Evolutionary conservation across 2,797 vertebrate species (phyloP), one percentile per base, ranked within the genome.

Genomic region (Melanotaenia parkinsoni): DNA sequence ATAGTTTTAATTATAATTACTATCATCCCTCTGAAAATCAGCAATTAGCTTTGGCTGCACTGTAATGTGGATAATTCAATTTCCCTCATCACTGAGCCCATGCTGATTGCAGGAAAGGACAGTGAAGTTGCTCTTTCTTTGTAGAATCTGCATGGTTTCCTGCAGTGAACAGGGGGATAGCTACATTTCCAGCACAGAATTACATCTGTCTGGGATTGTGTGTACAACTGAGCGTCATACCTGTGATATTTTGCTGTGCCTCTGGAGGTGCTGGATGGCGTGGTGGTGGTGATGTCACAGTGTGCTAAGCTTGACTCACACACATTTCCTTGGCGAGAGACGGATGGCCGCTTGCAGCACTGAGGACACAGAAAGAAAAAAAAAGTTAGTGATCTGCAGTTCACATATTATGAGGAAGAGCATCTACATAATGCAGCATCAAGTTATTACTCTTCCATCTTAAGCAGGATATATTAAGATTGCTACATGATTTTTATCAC

Each of bases 261-360:
- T 86, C 88, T 86, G 81, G 80, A 81, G 87, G 79, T 43, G 81
- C 18, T 66, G 61, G 80, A 22, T 2, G 83, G 18, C 4, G 58
- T 14, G 16, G 43, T 20, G 8, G 60, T 40, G 54, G 72, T 33
- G 74, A 70, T 59, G 60, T 57, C 83, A 80, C 81, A 85, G 62
- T 84, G 90, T 3, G 77, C 50, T 2, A 92, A 91, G 62, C 77
- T 70, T 74, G 91, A 88, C 74, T 92, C 83, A 3, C 84, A 84
- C 24, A 84, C 18, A 14, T 70, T 70, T 13, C 81, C 90, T n/a
- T 83, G 84, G 61, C 78, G 83, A 35, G 85, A 28, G 26, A 76
- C 77, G 1, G 88, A 76, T 3, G 89, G 50, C 11, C 84, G 84
- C 74, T 94, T 95, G 77, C 85, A 94, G 79, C 82, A 93, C 93